phyloP scores from a whole-genome alignment of 2,888 invertebrate species.

The Caenorhabditis sp. region DNA sequence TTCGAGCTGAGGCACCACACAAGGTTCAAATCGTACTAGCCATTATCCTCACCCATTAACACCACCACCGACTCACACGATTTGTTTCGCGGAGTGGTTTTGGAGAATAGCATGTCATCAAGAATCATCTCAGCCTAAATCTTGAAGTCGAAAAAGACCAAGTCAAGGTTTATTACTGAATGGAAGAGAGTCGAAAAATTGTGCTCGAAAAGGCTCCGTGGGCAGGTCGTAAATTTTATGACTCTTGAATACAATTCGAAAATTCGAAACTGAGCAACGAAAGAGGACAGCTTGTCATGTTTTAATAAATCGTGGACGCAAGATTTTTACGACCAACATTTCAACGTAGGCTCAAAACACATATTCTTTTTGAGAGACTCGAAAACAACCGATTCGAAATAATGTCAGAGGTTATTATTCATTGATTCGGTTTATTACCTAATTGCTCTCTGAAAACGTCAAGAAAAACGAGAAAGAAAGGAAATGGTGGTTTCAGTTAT shows the following conservation, averaged over 20 bases:
- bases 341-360: not conserved
- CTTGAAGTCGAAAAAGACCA: not conserved
- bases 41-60: constrained; percentile 36
- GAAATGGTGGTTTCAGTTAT: constrained; percentile 19
- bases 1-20: not conserved
- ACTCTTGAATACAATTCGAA: constrained; percentile 38
- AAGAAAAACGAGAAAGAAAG: not conserved
- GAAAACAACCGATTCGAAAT: not conserved
- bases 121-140: constrained; percentile 34
- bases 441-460: not conserved
- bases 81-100: constrained; percentile 4
- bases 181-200: constrained; percentile 14
- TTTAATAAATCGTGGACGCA: constrained; percentile 27
- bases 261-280: constrained; percentile 27
- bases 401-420: no score
- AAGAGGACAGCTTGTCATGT: not conserved
- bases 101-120: constrained; percentile 40
- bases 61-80: constrained; percentile 21
- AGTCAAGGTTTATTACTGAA: constrained; percentile 20
- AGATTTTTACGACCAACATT: constrained; percentile 19
- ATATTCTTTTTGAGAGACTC: not conserved
- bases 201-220: constrained; percentile 2
- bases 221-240: constrained; percentile 52
- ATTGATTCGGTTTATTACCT: not conserved
- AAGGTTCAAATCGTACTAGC: not conserved